Base-by-base conservation (phyloP, 1,140 invertebrate species). In the Aphelenchoides fujianensis region DNA sequence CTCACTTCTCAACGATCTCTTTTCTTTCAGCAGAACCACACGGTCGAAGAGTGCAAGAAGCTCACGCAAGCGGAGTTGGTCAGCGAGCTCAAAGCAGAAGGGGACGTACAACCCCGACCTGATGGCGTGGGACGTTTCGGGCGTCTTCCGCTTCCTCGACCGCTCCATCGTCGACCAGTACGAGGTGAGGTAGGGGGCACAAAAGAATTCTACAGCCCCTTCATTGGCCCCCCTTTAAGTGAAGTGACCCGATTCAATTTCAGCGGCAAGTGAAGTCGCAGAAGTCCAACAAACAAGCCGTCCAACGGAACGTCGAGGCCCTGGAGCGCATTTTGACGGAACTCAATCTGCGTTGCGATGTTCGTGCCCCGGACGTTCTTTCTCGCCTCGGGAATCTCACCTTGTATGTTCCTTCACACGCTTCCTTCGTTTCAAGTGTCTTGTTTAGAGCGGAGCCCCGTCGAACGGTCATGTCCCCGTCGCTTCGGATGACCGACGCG, bases 91-190 rank as follows among this genome's bases (percentile, higher is more conserved):
- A 83, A n/a, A 83, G 70, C 77, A 81, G 41, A 79, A 82, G 57
- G 82, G 82, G 9, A 83, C 83, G 1, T 83, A 83, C 62, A 83
- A 83, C 69, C 82, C 82, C 28, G 83, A 83, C 37, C 64, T 83
- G 23, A 83, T 83, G 82, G 82, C 82, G 12, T 83, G 82, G 81
- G 82, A 83, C 70, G 79, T 77, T 2, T 57, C 77, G 12, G 82
- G 82, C n/a, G 79, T 83, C 1, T 75, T 83, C 64, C 68, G 82
- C 12, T 83, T 83, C 69, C 70, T 83, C 1, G 83, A 84, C 62
- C 67, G 80, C 37, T 78, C 82, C 1, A 82, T 84, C 37, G 62
- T 76, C 59, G 82, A 84, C 12, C 81, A 84, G 63, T 83, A 83
- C 71, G 83, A 83, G 57, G 83, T 84, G 31, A 72, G n/a, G 27